Conservation (phyloP, 1,140 invertebrate genomes). For the Magallana gigas region DNA sequence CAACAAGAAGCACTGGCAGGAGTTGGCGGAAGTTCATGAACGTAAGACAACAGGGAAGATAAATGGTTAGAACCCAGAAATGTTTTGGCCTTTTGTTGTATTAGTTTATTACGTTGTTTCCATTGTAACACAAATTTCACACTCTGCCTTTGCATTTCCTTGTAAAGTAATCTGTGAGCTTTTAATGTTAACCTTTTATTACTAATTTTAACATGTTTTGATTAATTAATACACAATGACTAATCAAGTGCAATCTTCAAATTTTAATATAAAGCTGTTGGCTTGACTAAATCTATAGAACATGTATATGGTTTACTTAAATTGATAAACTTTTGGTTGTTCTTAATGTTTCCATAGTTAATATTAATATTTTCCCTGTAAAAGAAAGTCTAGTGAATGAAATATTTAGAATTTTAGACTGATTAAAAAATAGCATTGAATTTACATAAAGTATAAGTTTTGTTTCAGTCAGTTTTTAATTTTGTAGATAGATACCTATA, state of each 20-base stretch:
- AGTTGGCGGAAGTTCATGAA: slow-evolving; percentile 85
- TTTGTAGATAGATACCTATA: too few species aligned
- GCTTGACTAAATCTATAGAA: too few species aligned
- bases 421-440: too few species aligned
- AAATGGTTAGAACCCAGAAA: slow-evolving; percentile 14
- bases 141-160: background rate
- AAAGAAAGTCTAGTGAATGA: too few species aligned
- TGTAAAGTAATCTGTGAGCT: background rate
- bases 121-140: background rate
- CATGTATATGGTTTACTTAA: too few species aligned
- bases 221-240: background rate
- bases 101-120: slow-evolving; percentile 4
- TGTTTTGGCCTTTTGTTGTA: slow-evolving; percentile 17
- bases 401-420: too few species aligned
- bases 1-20: slow-evolving; percentile 94
- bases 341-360: too few species aligned
- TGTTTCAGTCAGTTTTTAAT: too few species aligned
- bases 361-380: too few species aligned
- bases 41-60: slow-evolving; percentile 44
- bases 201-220: background rate
- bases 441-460: too few species aligned
- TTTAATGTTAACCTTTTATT: background rate
- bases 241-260: background rate
- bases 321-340: too few species aligned
- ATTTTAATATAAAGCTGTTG: too few species aligned